A percentile compares a stretch with the other conserved stretches of the same genome.
Evolutionary conservation across 2,113 vertebrate species (phyloP).

Genomic region (Mus pahari): DNA sequence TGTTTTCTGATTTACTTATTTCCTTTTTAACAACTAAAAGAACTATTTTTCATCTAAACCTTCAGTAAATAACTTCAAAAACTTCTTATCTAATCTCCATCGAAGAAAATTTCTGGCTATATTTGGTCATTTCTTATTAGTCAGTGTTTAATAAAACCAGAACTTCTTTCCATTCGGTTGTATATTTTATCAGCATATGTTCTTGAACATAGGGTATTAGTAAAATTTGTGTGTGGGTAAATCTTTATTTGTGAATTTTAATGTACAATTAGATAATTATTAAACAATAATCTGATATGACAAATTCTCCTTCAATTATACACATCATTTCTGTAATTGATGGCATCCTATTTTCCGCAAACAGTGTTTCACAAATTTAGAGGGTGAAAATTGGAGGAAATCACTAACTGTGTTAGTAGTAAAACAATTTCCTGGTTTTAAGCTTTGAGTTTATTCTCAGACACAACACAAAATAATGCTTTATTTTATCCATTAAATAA

Average conservation of each 20-base stretch:
- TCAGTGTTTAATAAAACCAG: background rate
- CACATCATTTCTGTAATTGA: background rate
- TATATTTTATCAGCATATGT: background rate
- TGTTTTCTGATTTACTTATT: background rate
- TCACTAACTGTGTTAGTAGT: background rate
- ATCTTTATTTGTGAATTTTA: background rate
- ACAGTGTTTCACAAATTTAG: background rate
- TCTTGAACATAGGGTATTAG: background rate
- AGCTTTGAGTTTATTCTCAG: background rate
- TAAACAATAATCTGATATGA: background rate
- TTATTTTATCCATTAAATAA: background rate
- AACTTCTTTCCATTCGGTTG: background rate
- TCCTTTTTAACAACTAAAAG: background rate
- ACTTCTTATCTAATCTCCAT: background rate
- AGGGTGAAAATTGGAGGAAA: background rate
- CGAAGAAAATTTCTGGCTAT: background rate
- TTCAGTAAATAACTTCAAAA: background rate
- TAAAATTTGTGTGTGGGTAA: background rate
- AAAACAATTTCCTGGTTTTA: background rate
- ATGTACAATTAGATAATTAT: background rate
- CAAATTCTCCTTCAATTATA: background rate
- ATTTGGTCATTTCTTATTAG: background rate
- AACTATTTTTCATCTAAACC: background rate
- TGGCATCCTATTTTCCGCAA: background rate
- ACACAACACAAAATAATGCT: background rate